Percentiles rank a stretch among this genome's conserved stretches.
Conservation (phyloP, 2,888 invertebrate species). For the Lasioglossum vierecki region DNA sequence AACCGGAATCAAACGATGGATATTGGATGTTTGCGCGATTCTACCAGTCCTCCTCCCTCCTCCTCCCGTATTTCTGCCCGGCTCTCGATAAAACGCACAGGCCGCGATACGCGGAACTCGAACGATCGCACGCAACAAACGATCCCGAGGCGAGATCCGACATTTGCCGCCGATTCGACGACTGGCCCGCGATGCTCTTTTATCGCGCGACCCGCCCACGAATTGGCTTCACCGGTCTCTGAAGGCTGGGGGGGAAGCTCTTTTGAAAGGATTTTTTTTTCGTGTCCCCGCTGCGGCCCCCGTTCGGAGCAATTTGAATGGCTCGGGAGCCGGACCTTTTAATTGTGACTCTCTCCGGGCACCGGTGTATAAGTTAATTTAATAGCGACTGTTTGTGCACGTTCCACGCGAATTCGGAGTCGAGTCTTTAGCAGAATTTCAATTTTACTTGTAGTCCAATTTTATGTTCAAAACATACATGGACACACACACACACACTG, state of each 20-base stretch:
- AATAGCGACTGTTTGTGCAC: not conserved
- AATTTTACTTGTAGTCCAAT: not conserved
- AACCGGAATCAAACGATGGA: conserved; percentile 24
- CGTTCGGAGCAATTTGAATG: not conserved
- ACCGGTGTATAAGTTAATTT: not conserved
- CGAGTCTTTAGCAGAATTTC: not conserved
- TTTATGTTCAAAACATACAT: not conserved
- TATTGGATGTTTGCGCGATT: conserved; percentile 24
- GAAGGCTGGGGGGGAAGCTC: not conserved
- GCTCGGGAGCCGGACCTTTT: not conserved
- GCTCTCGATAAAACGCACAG: conserved; percentile 14
- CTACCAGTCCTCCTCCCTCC: not conserved
- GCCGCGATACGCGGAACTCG: not conserved
- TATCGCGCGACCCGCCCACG: not conserved
- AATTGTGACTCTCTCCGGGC: not conserved
- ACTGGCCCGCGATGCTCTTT: not conserved
- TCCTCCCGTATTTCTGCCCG: not conserved
- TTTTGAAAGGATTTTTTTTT: not conserved
- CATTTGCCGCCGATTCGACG: not conserved
- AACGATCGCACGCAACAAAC: not conserved
- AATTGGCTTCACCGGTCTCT: not conserved
- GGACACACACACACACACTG: too few species aligned
- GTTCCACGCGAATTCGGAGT: not conserved
- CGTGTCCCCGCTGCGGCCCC: not conserved
- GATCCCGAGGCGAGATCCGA: not conserved